These are phyloP conservation scores for Dolichotis patagonum DNA, from an alignment of 2,113 vertebrate genomes.

Conservation along the genomic window DNA sequence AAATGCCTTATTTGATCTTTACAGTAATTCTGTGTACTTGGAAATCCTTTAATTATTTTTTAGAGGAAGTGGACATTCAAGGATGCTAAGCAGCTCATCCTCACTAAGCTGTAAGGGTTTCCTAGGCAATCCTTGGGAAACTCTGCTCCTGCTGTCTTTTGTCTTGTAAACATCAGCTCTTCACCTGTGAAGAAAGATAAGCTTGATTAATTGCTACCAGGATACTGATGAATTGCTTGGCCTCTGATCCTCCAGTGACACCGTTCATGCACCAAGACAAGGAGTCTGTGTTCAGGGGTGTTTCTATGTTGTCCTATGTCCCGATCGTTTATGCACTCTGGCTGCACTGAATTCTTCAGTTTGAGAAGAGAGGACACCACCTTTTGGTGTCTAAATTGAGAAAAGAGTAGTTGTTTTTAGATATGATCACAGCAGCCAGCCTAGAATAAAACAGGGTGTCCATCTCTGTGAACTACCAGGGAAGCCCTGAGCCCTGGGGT, in stretches of 20 bases:
- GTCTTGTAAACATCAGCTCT: not conserved
- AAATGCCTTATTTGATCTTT: not conserved
- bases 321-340: constrained; percentile 24
- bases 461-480: not conserved
- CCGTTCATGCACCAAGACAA: not conserved
- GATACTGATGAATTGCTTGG: not conserved
- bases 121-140: not conserved
- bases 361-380: not conserved
- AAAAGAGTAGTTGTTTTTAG: not conserved
- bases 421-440: constrained; percentile 25
- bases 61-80: not conserved
- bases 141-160: not conserved
- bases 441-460: constrained; percentile 24
- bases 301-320: not conserved
- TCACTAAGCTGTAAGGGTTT: not conserved
- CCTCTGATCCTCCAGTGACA: not conserved
- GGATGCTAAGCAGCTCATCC: not conserved
- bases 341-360: not conserved
- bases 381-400: not conserved
- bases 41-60: not conserved
- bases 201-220: not conserved
- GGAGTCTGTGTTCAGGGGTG: not conserved
- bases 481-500: not conserved
- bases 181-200: not conserved
- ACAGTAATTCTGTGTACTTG: not conserved